Percentiles rank a stretch among this genome's conserved stretches.
Evolutionary conservation across 2,888 invertebrate genomes (phyloP).

Genomic region (Leistus spinibarbis): DNA sequence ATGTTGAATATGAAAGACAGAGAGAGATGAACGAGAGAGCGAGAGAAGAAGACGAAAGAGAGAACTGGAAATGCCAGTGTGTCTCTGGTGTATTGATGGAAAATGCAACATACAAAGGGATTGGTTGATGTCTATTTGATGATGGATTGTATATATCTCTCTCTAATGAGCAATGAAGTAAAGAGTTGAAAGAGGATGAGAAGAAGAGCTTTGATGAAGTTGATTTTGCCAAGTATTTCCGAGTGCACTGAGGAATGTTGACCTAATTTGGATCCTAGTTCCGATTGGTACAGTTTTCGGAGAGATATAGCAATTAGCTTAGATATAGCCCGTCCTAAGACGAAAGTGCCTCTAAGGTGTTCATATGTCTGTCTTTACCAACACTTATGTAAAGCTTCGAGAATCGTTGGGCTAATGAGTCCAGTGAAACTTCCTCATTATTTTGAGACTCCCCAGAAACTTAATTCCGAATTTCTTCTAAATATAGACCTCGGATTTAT

Average conservation of each 20-base stretch:
- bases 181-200: neutral
- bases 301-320: too few relatives aligned
- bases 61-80: constrained; percentile 29
- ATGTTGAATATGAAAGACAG: constrained; percentile 26
- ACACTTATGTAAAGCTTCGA: too few relatives aligned
- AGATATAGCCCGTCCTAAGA: too few relatives aligned
- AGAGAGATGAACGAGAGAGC: too few relatives aligned
- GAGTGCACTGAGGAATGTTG: neutral
- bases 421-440: too few relatives aligned
- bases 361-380: too few relatives aligned
- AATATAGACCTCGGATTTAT: too few relatives aligned
- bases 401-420: too few relatives aligned
- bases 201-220: neutral
- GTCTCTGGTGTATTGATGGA: constrained; percentile 27
- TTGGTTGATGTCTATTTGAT: constrained; percentile 1
- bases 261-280: neutral
- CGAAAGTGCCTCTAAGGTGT: too few relatives aligned
- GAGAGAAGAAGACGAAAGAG: too few relatives aligned
- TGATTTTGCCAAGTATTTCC: neutral
- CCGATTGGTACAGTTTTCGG: neutral
- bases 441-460: too few relatives aligned
- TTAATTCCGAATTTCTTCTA: too few relatives aligned
- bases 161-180: neutral
- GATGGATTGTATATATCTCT: neutral
- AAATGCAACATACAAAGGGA: constrained; percentile 29